A percentile compares a stretch with the other conserved stretches of the same genome.
Conservation (phyloP, 1,140 invertebrate species). For the Anoplophora glabripennis region DNA sequence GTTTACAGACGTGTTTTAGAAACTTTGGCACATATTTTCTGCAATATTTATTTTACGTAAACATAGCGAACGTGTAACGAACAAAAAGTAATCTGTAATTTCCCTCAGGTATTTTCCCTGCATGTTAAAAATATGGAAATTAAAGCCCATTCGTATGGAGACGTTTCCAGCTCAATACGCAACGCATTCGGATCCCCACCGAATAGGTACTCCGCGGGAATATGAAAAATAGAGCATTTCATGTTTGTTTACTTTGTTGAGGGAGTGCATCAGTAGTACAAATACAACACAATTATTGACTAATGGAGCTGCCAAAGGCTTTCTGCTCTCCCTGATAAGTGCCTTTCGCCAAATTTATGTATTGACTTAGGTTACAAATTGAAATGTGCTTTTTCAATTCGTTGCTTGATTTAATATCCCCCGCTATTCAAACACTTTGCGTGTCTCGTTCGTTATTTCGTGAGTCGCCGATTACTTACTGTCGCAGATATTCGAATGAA, state of each 20-base stretch:
- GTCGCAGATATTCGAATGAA: neutral
- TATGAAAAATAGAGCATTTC: slow-evolving; percentile 22
- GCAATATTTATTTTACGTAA: no score
- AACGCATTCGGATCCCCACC: no score
- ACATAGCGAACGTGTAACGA: no score
- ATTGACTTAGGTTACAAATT: slow-evolving; percentile 31
- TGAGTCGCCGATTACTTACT: neutral
- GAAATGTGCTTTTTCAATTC: slow-evolving; percentile 29
- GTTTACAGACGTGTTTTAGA: no score
- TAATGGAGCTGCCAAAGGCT: neutral
- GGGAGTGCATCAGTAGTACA: slow-evolving; percentile 25
- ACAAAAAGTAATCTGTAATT: no score
- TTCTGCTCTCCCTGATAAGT: slow-evolving; percentile 22
- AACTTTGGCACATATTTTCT: no score
- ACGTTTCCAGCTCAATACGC: no score
- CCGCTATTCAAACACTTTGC: slow-evolving; percentile 22
- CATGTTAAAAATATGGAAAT: no score
- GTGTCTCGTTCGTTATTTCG: neutral
- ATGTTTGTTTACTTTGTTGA: slow-evolving; percentile 27
- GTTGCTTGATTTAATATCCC: slow-evolving; percentile 31
- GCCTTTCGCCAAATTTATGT: slow-evolving; percentile 30
- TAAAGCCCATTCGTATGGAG: no score
- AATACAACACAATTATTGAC: slow-evolving; percentile 20
- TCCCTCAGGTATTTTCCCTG: no score
- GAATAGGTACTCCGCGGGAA: no score